These are phyloP conservation scores for Amphipoea lucens DNA, from an alignment of 2,888 invertebrate genomes.

Conservation along the genomic window DNA sequence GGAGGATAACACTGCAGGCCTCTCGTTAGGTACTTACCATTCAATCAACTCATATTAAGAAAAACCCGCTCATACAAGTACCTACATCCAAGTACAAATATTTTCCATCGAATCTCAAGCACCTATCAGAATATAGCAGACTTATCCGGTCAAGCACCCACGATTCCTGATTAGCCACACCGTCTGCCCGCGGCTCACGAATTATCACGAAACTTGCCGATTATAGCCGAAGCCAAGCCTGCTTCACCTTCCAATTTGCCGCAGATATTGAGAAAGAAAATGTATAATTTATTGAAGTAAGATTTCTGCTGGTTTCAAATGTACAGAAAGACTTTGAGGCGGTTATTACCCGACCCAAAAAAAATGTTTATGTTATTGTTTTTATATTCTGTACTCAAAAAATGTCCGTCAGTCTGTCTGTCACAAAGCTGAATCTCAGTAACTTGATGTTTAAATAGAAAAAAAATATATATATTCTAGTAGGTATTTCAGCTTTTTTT, in stretches of 20 bases:
- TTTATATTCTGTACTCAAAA: not conserved
- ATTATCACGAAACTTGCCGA: conserved; percentile 56
- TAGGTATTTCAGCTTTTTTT: not conserved
- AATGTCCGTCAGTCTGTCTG: not conserved
- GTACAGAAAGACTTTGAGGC: not conserved
- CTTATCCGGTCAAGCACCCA: conserved; percentile 62
- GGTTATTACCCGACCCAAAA: not conserved
- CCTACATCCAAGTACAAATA: conserved; percentile 15
- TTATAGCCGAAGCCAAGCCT: conserved; percentile 41
- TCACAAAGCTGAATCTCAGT: not conserved
- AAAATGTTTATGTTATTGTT: not conserved
- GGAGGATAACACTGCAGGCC: not conserved
- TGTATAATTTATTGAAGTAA: not conserved
- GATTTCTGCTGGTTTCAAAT: not conserved
- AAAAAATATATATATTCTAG: not conserved
- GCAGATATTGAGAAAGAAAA: conserved; percentile 6
- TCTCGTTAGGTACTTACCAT: not conserved
- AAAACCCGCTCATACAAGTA: conserved; percentile 12
- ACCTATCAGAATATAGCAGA: conserved; percentile 29
- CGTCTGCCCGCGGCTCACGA: conserved; percentile 62
- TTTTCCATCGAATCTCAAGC: conserved; percentile 42
- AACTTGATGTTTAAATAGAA: not conserved
- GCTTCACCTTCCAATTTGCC: conserved; percentile 14
- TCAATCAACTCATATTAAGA: not conserved
- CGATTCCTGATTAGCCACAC: conserved; percentile 70